Evolutionary conservation across 2,113 vertebrate species (phyloP), one percentile per base, ranked within the genome.

Genomic region (Loxodonta africana): DNA sequence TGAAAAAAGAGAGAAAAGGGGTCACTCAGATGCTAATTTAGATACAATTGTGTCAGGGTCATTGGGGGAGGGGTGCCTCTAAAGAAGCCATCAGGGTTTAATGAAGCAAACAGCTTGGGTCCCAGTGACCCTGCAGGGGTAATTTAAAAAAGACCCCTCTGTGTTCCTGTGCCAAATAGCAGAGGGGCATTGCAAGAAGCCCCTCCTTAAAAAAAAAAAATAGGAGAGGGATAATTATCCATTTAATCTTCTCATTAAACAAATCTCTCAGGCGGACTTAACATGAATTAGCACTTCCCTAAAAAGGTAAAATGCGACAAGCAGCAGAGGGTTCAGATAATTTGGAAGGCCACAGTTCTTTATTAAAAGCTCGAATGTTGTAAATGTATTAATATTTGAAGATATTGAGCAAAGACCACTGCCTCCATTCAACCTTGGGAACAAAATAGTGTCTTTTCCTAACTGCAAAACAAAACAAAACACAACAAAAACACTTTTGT

Each of bases 21-120:
- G 98, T 98, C 98, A 99, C 98, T 99, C 98, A 99, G 98, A 99
- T 99, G 99, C 99, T 99, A 99, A 99, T 99, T 99, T 99, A 99
- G 99, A 99, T 99, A 99, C 98, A 99, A 99, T 98, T 99, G 99
- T 99, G 98, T 98, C 98, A 98, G 99, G 97, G 88, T 96, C 93
- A 95, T 98, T 98, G 98, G 98, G 98, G 53, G 53, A 2, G 73
- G 37, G 73, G 96, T 91, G 57, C 96, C 96, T 98, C 98, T 96
- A 97, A 98, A 98, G 98, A 97, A 98, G 85, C 98, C 98, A 98
- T 97, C 97, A n/a, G 92, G 98, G 98, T 99, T 99, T 99, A 99
- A 99, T 99, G 99, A 99, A 98, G 98, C 98, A 98, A 99, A 99
- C 98, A 98, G 98, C 98, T 98, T 98, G 98, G 98, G 98, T 98